Conservation (phyloP, 2,888 invertebrate species). For the Drosophila mayaguana region DNA sequence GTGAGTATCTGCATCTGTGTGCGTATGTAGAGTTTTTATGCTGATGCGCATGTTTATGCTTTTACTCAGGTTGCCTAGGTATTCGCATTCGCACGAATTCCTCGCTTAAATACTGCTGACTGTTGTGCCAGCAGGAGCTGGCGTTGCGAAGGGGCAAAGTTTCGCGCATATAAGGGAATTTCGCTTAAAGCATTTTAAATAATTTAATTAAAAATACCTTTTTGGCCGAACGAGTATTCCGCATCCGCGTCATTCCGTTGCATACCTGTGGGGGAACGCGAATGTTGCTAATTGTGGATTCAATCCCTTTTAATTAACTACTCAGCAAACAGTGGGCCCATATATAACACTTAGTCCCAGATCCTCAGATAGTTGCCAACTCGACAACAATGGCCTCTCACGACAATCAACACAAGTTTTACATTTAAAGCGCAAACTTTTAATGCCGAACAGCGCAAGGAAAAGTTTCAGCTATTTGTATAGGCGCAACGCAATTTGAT, state of each 20-base stretch:
- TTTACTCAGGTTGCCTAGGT: slow-evolving; percentile 21
- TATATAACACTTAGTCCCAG: slow-evolving; percentile 49
- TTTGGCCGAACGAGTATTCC: slow-evolving; percentile 19
- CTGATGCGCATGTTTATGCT: slow-evolving; percentile 36
- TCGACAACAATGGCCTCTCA: slow-evolving; percentile 38
- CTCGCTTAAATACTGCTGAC: slow-evolving; percentile 14
- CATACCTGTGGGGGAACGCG: slow-evolving; percentile 49
- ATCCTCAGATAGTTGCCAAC: slow-evolving; percentile 42
- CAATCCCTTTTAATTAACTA: slow-evolving; percentile 62
- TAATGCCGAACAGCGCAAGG: slow-evolving; percentile 37
- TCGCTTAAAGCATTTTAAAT: slow-evolving; percentile 59
- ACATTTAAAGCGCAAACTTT: slow-evolving; percentile 72
- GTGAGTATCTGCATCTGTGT: background rate
- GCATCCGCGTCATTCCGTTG: slow-evolving; percentile 17
- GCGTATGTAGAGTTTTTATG: slow-evolving; percentile 37
- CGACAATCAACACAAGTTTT: slow-evolving; percentile 69
- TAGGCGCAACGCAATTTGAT: slow-evolving; percentile 61
- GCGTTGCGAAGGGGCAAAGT: background rate
- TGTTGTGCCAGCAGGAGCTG: background rate
- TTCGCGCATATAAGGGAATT: slow-evolving; percentile 56
- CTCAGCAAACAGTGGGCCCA: slow-evolving; percentile 39
- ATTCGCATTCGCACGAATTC: slow-evolving; percentile 20
- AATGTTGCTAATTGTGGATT: slow-evolving; percentile 51
- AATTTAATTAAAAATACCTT: slow-evolving; percentile 71
- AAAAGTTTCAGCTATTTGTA: slow-evolving; percentile 71